phyloP scores from a whole-genome alignment of 2,797 vertebrate genomes.

The Vireo griseus region DNA sequence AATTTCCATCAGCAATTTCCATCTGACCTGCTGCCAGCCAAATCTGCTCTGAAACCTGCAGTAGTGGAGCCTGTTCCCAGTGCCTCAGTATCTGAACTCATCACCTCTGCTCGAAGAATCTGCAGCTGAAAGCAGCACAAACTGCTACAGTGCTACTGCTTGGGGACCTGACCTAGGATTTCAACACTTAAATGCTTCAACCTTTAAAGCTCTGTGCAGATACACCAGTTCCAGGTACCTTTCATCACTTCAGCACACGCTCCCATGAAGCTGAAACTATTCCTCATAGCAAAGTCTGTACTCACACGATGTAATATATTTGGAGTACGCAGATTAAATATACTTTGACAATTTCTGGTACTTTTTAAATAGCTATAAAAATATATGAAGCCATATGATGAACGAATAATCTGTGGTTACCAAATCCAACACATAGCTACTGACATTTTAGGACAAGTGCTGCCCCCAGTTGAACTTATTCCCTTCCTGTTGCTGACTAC shows the following conservation, averaged over 20 bases:
- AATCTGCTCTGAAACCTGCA: background rate
- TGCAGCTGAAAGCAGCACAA: background rate
- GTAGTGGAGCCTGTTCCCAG: background rate
- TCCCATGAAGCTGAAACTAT: background rate
- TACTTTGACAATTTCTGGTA: background rate
- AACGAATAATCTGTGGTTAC: background rate
- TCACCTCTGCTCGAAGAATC: background rate
- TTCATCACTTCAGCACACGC: fast-evolving
- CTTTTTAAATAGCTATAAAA: background rate
- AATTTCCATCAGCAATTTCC: background rate
- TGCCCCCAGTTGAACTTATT: background rate
- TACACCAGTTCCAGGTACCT: background rate
- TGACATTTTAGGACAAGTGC: background rate
- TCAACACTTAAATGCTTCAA: background rate
- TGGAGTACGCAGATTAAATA: background rate
- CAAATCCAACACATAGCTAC: background rate
- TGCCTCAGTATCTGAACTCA: background rate
- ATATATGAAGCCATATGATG: background rate
- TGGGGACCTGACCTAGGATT: background rate
- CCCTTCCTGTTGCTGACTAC: background rate
- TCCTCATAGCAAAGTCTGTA: background rate
- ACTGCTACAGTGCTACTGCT: background rate
- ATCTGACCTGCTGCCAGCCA: background rate
- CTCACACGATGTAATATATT: background rate
- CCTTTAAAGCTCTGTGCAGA: fast-evolving